phyloP scores from a whole-genome alignment of 2,888 invertebrate genomes.

The Achlya flavicornis region DNA sequence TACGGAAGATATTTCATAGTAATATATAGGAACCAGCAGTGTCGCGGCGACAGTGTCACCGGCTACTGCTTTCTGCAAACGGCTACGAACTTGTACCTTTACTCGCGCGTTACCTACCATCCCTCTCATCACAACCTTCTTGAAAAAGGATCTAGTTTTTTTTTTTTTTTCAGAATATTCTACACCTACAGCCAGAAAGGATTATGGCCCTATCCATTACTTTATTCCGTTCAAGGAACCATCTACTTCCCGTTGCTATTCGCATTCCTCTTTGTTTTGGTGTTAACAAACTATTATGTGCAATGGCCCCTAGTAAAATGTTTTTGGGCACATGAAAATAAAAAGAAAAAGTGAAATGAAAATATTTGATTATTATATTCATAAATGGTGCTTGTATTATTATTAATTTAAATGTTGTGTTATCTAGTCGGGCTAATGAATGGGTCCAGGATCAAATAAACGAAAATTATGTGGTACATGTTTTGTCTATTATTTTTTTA shows the following conservation, averaged over 20 bases:
- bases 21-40: no score
- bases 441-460: background rate
- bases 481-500: no score
- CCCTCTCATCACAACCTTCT: no score
- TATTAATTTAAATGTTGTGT: background rate
- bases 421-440: background rate
- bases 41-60: no score
- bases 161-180: conserved; percentile 56
- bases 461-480: no score
- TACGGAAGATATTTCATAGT: no score
- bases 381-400: background rate
- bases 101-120: no score
- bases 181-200: conserved; percentile 43
- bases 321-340: conserved; percentile 25
- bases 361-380: background rate
- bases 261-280: background rate
- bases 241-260: conserved; percentile 49
- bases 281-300: conserved; percentile 30
- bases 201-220: conserved; percentile 62
- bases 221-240: conserved; percentile 46
- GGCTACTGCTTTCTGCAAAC: no score
- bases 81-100: no score
- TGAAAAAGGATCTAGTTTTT: background rate
- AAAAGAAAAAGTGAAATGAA: conserved; percentile 18
- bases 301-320: conserved; percentile 46